Evolutionary conservation across 2,113 vertebrate genomes (phyloP).

Genomic region (Marcusenius ussheri): DNA sequence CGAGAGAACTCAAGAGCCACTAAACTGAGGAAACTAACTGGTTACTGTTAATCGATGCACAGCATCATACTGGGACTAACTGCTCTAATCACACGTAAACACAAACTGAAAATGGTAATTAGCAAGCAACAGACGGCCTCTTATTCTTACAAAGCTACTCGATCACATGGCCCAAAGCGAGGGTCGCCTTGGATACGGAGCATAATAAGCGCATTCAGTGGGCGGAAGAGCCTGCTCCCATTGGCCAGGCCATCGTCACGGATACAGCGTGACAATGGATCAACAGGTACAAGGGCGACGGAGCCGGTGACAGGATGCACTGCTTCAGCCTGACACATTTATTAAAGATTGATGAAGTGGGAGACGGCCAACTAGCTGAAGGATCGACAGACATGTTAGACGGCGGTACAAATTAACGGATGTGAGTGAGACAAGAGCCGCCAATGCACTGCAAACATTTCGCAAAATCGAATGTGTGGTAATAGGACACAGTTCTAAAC

Average conservation of each 20-base stretch:
- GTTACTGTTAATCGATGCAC: background rate
- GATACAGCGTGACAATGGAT: conserved; percentile 34
- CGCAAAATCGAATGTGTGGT: background rate
- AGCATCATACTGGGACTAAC: conserved; percentile 24
- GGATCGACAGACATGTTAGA: background rate
- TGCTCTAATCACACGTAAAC: conserved; percentile 36
- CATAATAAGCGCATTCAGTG: conserved; percentile 44
- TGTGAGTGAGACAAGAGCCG: too few relatives aligned
- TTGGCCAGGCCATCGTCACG: conserved; percentile 23
- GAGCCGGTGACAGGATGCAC: conserved; percentile 49
- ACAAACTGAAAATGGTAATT: conserved; percentile 32
- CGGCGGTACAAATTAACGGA: background rate
- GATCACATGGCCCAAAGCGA: conserved; percentile 41
- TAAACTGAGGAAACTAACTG: background rate
- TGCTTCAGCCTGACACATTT: conserved; percentile 38
- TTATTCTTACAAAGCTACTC: conserved; percentile 52
- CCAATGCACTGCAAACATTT: background rate
- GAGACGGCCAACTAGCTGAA: background rate
- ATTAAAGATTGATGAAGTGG: conserved; percentile 63
- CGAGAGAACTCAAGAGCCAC: background rate
- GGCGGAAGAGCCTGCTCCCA: conserved; percentile 32
- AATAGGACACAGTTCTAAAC: background rate
- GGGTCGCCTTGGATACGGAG: conserved; percentile 31
- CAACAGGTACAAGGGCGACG: conserved; percentile 33
- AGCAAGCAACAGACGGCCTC: conserved; percentile 41